Conservation (phyloP, 1,140 invertebrate species). For the Zophobas morio region DNA sequence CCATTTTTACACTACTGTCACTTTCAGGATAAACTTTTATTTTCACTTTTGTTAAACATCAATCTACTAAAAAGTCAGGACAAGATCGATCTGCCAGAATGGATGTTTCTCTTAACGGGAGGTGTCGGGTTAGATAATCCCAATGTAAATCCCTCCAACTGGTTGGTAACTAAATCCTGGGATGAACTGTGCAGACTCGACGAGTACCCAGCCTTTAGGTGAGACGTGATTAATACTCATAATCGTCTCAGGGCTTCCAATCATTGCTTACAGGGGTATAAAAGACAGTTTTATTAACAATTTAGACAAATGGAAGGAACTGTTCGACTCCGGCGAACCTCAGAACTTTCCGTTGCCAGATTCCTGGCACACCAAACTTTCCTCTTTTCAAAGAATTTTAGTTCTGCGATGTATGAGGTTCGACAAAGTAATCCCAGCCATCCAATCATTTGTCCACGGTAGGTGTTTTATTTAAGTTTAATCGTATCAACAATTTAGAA, state of each 20-base stretch:
- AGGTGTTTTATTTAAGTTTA: conserved; percentile 53
- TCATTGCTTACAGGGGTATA: conserved; percentile 72
- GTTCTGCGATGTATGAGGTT: conserved; percentile 87
- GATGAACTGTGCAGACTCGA: conserved; percentile 84
- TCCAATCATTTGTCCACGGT: conserved; percentile 84
- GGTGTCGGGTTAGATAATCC: conserved; percentile 87
- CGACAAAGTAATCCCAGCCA: conserved; percentile 90
- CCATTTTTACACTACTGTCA: neutral
- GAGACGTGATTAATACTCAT: conserved; percentile 60
- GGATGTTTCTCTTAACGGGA: conserved; percentile 92
- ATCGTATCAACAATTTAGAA: no score
- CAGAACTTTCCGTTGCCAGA: conserved; percentile 78
- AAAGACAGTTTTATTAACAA: conserved; percentile 74
- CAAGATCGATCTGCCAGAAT: conserved; percentile 79
- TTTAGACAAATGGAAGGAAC: conserved; percentile 78
- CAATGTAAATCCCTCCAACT: conserved; percentile 78
- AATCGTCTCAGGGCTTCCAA: conserved; percentile 12
- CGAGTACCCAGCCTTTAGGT: conserved; percentile 74
- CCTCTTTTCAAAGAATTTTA: conserved; percentile 82
- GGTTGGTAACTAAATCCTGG: conserved; percentile 87
- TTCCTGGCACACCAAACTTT: conserved; percentile 77
- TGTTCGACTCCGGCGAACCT: conserved; percentile 82
- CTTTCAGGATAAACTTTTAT: conserved; percentile 86
- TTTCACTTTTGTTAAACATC: conserved; percentile 88
- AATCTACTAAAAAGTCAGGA: conserved; percentile 85